A percentile compares a stretch with the other conserved stretches of the same genome.
Conservation (phyloP, 2,113 vertebrate species). For the Thunnus thynnus region DNA sequence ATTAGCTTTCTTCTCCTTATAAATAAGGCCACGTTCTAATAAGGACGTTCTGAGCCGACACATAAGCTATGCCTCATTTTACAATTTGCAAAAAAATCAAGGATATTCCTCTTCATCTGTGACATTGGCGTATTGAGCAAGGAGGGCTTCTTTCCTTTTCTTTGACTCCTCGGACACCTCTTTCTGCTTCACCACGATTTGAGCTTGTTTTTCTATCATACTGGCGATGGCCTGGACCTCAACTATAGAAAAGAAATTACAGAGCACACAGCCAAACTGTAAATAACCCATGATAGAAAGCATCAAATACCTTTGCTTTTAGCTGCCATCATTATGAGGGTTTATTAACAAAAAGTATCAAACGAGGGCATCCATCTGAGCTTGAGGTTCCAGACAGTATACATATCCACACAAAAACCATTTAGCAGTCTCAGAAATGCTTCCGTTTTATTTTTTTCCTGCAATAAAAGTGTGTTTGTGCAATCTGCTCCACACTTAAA, state of each 20-base stretch:
- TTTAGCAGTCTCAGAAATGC: neutral
- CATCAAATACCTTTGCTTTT: neutral
- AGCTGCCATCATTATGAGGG: neutral
- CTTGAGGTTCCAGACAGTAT: neutral
- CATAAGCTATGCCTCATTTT: neutral
- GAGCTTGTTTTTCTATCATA: constrained; percentile 97
- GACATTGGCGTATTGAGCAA: constrained; percentile 95
- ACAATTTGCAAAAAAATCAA: constrained; percentile 70
- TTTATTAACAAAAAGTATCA: neutral
- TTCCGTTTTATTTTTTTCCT: neutral
- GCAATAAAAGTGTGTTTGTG: neutral
- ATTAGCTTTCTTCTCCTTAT: neutral
- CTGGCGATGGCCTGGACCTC: constrained; percentile 94
- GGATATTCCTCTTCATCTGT: constrained; percentile 99
- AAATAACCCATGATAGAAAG: neutral
- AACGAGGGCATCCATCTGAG: neutral
- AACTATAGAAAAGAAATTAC: constrained; percentile 75
- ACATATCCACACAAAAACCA: neutral
- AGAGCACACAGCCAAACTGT: neutral
- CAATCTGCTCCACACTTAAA: constrained; percentile 34
- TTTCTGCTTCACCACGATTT: constrained; percentile 95
- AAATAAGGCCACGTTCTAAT: neutral
- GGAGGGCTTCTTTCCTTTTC: constrained; percentile 92
- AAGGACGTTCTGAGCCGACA: neutral
- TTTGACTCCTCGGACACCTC: constrained; percentile 89